phyloP scores from a whole-genome alignment of 2,797 vertebrate genomes.

The Microctenopoma steveboyesi region DNA sequence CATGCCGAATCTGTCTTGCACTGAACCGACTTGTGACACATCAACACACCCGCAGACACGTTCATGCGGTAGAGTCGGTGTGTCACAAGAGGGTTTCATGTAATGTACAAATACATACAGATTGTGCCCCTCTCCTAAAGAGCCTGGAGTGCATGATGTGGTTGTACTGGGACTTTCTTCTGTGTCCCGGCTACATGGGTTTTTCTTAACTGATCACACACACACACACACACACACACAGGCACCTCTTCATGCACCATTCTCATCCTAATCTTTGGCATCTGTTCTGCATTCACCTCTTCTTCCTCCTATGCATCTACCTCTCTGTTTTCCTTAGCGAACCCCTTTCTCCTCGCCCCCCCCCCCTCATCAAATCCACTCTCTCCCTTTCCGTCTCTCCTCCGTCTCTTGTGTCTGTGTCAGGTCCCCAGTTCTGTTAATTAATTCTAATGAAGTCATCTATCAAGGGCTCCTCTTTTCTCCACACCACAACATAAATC shows the following conservation, averaged over 20 bases:
- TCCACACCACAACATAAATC: conserved; percentile 82
- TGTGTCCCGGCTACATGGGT: not conserved
- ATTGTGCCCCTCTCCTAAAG: not conserved
- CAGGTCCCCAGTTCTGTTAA: conserved; percentile 75
- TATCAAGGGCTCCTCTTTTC: conserved; percentile 81
- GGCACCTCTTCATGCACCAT: conserved; percentile 39
- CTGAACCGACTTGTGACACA: conserved; percentile 27
- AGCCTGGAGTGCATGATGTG: not conserved
- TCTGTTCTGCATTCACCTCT: conserved; percentile 61
- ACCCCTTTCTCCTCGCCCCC: conserved; percentile 38
- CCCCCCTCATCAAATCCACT: conserved; percentile 57
- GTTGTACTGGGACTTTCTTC: not conserved
- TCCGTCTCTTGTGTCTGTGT: conserved; percentile 61
- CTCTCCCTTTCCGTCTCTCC: conserved; percentile 42
- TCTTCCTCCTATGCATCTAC: conserved; percentile 32
- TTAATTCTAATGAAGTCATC: conserved; percentile 85
- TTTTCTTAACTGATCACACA: conserved; percentile 28
- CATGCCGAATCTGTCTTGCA: conserved; percentile 59
- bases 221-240: conserved; percentile 23
- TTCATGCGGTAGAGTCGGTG: not conserved
- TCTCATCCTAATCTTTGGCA: conserved; percentile 60
- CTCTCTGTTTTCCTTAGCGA: conserved; percentile 46
- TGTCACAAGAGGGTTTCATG: conserved; percentile 20
- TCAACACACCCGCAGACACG: conserved; percentile 3
- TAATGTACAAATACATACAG: not conserved